Evolutionary conservation across 1,140 invertebrate genomes (phyloP), one percentile per base, ranked within the genome.

Genomic region (Drosophila melanica): DNA sequence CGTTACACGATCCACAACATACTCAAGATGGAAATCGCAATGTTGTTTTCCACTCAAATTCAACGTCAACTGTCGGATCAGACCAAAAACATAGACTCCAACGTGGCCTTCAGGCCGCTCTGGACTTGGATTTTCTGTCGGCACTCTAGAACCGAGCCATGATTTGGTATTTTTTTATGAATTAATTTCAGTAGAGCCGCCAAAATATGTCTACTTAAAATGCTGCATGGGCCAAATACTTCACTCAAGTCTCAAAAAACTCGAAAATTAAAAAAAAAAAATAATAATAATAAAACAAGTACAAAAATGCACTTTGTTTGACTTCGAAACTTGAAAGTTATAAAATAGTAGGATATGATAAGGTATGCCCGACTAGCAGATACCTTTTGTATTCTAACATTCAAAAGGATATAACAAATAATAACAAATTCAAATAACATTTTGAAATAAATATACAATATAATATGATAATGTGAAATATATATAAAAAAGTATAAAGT

Each of bases 211-310:
- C 27, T 9, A 55, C 35, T 30, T 39, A 23, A 68, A 35, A 51
- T 51, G 50, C 48, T 64, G 59, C 42, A 59, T 47, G 48, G 37
- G 53, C 35, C 55, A 65, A 63, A 70, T 64, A 64, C 23, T 64
- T 54, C 12, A 23, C 20, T 16, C 10, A 37, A 10, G 23, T 12
- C 8, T 27, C 20, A 11, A 18, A n/a, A 16, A 11, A 20, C 12
- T 20, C 9, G 20, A 41, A 41, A 67, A 9, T 35, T 35, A 35
- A 39, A 20, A 53, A 62, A 41, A n/a, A 20, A 27, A 54, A 41
- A 63, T 10, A 54, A 60, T n/a, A n/a, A n/a, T n/a, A 7, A 42
- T 51, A 51, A 39, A 16, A 18, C 14, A 6, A 39, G 12, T 9
- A 50, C n/a, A 50, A 48, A 62, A 39, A 60, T 42, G 44, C 27